phyloP scores from a whole-genome alignment of 2,797 vertebrate genomes.

The Amniataba percoides region DNA sequence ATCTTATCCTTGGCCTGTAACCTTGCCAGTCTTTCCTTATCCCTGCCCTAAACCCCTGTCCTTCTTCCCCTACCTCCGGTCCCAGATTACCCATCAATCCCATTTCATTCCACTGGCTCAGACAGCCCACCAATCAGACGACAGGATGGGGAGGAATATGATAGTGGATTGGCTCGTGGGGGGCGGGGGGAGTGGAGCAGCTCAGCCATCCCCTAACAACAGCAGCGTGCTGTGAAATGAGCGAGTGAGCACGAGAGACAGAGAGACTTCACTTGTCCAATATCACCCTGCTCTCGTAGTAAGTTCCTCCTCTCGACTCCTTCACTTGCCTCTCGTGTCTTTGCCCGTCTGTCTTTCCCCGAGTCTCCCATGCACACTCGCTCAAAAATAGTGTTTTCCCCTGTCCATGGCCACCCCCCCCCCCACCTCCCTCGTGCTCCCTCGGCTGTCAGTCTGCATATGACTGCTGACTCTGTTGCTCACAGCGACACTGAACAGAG shows the following conservation, averaged over 20 bases:
- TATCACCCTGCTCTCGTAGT: constrained; percentile 30
- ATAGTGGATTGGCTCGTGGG: constrained; percentile 77
- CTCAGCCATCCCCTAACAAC: constrained; percentile 81
- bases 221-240: constrained; percentile 80
- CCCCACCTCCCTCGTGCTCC: too few species aligned
- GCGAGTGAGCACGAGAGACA: constrained; percentile 60
- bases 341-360: constrained; percentile 24
- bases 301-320: constrained; percentile 13
- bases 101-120: constrained; percentile 79
- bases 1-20: constrained; percentile 2
- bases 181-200: constrained; percentile 67
- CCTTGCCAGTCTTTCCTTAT: constrained; percentile 25
- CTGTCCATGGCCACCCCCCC: not conserved
- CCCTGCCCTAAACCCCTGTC: constrained; percentile 29
- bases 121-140: constrained; percentile 79
- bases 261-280: constrained; percentile 49
- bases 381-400: constrained; percentile 38
- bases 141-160: constrained; percentile 62
- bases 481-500: constrained; percentile 55
- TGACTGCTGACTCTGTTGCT: constrained; percentile 67
- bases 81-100: constrained; percentile 82
- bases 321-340: constrained; percentile 1
- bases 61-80: constrained; percentile 44
- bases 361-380: constrained; percentile 32
- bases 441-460: constrained; percentile 63